These are phyloP conservation scores for Malacoraja senta DNA, from an alignment of 2,797 vertebrate species.

Conservation along the genomic window DNA sequence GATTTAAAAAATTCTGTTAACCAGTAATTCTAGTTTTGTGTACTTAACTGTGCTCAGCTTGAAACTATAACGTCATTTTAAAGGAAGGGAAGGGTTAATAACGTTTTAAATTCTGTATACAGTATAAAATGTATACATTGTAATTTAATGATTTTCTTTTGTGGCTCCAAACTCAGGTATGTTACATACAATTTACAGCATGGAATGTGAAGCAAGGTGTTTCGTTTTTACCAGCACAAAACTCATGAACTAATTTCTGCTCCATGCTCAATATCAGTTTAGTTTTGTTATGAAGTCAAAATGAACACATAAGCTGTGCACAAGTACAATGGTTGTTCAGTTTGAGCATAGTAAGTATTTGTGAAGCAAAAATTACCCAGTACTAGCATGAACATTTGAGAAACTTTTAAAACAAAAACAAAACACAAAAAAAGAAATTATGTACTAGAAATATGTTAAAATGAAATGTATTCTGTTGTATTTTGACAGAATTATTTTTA, in stretches of 20 bases:
- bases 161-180: slow-evolving; percentile 69
- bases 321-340: slow-evolving; percentile 64
- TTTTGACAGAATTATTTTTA: slow-evolving; percentile 99
- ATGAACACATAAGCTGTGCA: slow-evolving; percentile 61
- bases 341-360: slow-evolving; percentile 72
- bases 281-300: slow-evolving; percentile 43
- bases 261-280: slow-evolving; percentile 41
- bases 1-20: slow-evolving; percentile 68
- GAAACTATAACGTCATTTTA: slow-evolving; percentile 51
- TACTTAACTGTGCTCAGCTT: slow-evolving; percentile 69
- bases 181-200: slow-evolving; percentile 51
- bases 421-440: slow-evolving; percentile 57
- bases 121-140: slow-evolving; percentile 51
- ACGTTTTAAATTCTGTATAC: slow-evolving; percentile 54
- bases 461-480: slow-evolving; percentile 85
- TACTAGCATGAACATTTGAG: slow-evolving; percentile 86
- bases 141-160: slow-evolving; percentile 52
- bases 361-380: slow-evolving; percentile 78
- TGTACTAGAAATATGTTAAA: slow-evolving; percentile 90
- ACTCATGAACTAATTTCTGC: slow-evolving; percentile 39
- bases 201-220: slow-evolving; percentile 46
- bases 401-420: slow-evolving; percentile 62
- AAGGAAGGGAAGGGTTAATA: slow-evolving; percentile 53
- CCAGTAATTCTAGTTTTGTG: slow-evolving; percentile 64
- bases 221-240: slow-evolving; percentile 43